These are phyloP conservation scores for Poecile atricapillus DNA, from an alignment of 2,113 vertebrate species.

Conservation along the genomic window DNA sequence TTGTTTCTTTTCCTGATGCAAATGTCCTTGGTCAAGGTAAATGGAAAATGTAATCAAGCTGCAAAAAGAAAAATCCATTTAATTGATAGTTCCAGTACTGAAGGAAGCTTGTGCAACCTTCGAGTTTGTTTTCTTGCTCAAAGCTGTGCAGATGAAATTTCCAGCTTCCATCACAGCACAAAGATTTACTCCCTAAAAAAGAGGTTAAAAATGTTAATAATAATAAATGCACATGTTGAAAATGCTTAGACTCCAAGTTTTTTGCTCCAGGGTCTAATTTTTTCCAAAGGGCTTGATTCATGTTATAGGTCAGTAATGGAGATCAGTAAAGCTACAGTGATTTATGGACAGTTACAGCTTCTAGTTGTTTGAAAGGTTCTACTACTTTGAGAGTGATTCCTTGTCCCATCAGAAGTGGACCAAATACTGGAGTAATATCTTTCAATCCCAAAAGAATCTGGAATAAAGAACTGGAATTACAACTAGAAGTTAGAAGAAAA, in stretches of 20 bases:
- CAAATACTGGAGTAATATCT: neutral
- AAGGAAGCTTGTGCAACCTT: constrained; percentile 85
- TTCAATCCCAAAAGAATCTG: neutral
- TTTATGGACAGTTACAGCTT: neutral
- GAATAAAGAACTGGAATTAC: neutral
- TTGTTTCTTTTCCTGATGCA: neutral
- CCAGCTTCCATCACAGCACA: constrained; percentile 85
- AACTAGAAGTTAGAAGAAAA: neutral
- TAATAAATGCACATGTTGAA: neutral
- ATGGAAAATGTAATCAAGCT: neutral
- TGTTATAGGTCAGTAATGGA: neutral
- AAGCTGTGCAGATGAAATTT: constrained; percentile 88
- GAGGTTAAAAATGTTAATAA: neutral
- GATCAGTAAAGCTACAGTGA: neutral
- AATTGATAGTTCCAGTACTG: constrained; percentile 34
- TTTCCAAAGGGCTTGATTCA: neutral
- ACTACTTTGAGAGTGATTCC: neutral
- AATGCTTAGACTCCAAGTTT: neutral
- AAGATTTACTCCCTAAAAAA: constrained; percentile 87
- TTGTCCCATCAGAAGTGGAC: neutral
- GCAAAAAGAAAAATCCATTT: neutral
- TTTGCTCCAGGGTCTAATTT: neutral
- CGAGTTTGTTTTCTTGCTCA: constrained; percentile 88
- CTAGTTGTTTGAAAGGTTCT: neutral
- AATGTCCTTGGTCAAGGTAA: neutral